Base-by-base conservation (phyloP, 2,888 invertebrate genomes). In the Nudaria mundana region DNA sequence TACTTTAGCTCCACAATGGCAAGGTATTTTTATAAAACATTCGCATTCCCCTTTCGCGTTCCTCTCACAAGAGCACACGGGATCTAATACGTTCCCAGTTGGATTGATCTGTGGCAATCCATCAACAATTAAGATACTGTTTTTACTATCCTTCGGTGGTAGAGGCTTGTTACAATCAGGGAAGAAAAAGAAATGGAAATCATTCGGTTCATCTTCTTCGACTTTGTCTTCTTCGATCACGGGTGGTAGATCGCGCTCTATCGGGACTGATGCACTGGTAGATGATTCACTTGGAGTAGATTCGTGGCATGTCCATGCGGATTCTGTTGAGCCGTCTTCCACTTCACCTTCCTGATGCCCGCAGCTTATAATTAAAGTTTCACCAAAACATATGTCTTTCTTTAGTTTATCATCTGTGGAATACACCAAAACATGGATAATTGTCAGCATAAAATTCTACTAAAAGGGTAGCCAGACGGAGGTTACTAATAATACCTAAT, bases 331-430 rank as follows among this genome's bases (percentile, higher is more conserved):
- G 58, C 58, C 87, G 54, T 57, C 75, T 3, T 66, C 63, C 25
- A 69, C 40, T 7, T 72, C 62, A 12, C 77, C 78, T 16, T 79
- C 81, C 47, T 69, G 63, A 53, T 90, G 85, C 5, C 89, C 79
- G 52, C 87, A 89, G 60, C 91, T 90, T 34, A 92, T 77, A 32
- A 91, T 58, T 30, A 92, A 65, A 3, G 84, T 82, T 73, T 92
- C 91, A 14, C 81, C 81, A 62, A 91, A 92, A 55, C 89, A 81
- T 53, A 92, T 52, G 48, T 86, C 71, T 50, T 83, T 68, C 56
- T 89, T 90, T 18, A 89, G 51, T 20, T 71, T 63, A 26, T 88
- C 81, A 63, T 91, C 91, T 91, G 55, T 35, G 6, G 74, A 71
- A 20, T 15, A 35, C n/a, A n/a, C n/a, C n/a, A n/a, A n/a, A n/a